A percentile compares a stretch with the other conserved stretches of the same genome.
Conservation (phyloP, 1,140 invertebrate species). For the Zaprionus kolodkinae region DNA sequence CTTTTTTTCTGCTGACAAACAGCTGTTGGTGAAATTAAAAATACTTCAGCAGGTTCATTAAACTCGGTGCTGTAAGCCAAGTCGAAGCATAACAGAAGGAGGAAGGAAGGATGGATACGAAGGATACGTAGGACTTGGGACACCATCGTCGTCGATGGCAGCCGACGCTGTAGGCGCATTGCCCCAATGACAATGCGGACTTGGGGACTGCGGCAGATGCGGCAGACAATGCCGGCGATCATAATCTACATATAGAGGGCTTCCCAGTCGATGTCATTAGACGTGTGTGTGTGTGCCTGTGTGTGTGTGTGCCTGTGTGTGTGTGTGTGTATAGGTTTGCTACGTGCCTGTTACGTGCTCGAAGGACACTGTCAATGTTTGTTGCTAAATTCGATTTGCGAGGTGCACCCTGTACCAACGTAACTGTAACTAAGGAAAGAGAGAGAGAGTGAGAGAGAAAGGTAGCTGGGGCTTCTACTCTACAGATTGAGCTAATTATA, state of each 20-base stretch:
- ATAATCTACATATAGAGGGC: conserved; percentile 53
- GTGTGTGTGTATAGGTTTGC: conserved; percentile 26
- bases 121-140: neutral
- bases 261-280: conserved; percentile 36
- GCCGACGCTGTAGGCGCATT: conserved; percentile 1
- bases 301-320: conserved; percentile 18
- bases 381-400: conserved; percentile 38
- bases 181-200: conserved; percentile 23
- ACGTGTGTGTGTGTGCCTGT: conserved; percentile 3
- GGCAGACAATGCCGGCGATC: conserved; percentile 57
- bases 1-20: conserved; percentile 13
- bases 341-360: conserved; percentile 51
- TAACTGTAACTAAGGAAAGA: neutral
- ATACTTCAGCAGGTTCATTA: conserved; percentile 52
- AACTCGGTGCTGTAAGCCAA: conserved; percentile 28
- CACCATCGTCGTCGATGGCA: neutral
- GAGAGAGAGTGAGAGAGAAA: neutral
- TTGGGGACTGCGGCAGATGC: conserved; percentile 27
- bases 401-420: conserved; percentile 36
- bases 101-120: no score
- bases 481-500: conserved; percentile 44
- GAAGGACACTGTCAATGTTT: conserved; percentile 56
- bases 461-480: neutral
- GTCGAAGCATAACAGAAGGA: conserved; percentile 30
- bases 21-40: conserved; percentile 35